Base-by-base conservation (phyloP, 2,797 vertebrate genomes). In the Neoniphon sammara region DNA sequence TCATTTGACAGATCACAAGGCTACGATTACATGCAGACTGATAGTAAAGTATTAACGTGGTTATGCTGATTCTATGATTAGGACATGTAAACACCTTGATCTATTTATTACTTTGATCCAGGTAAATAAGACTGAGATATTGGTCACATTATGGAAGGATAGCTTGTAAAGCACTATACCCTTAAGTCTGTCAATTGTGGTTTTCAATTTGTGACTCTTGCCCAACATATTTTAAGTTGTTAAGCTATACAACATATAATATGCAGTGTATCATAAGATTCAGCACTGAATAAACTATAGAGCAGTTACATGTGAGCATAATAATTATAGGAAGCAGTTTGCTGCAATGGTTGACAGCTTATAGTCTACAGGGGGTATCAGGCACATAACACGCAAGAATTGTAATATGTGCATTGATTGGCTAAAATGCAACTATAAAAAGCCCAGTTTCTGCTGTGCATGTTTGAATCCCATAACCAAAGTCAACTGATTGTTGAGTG, bases 21-120 rank as follows among this genome's bases (percentile, higher is more conserved):
- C n/a, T 44, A 47, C 25, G 36, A 64, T 64, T 53, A 66, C 49
- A 61, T 23, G 36, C n/a, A 49, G 18, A 52, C 50, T 21, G 39
- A 1, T 20, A 58, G 30, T 25, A 7, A 23, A 56, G 27, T 56
- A 4, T 30, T 56, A 31, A 31, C 7, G 17, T 27, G 17, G 31
- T n/a, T 49, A 20, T 49, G 47, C 8, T 9, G 34, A 58, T 44
- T 63, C 20, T 30, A 36, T 55, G 50, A 62, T n/a, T 52, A 31
- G 66, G 25, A 57, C 25, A 10, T 15, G 49, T 12, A 47, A 60
- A 54, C 57, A 67, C 6, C 18, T 21, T 62, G 17, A n/a, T 56
- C 7, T 39, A 39, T 39, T 10, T 39, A 7, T 10, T 39, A 39
- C 36, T 8, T 10, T 39, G 36, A 39, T 7, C 36, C 36, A 39